These are phyloP conservation scores for Rhagonycha lutea DNA, from an alignment of 2,888 invertebrate genomes.

Conservation along the genomic window DNA sequence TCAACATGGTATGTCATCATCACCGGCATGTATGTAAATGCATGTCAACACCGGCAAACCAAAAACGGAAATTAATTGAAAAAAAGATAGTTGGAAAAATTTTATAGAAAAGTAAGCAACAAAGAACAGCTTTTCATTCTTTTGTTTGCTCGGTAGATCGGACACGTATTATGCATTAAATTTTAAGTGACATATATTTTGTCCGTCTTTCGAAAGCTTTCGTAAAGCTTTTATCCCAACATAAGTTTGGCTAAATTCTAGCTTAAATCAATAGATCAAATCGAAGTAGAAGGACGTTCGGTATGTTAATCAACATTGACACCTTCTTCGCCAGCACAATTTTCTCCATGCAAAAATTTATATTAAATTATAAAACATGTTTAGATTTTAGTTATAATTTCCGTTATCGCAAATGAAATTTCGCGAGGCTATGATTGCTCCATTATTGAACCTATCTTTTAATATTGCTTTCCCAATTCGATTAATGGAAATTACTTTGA, in stretches of 20 bases:
- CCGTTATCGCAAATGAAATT: conserved; percentile 5
- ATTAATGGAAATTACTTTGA: conserved; percentile 15
- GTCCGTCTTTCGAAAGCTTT: conserved; percentile 5
- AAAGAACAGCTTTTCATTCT: neutral
- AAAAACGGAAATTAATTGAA: neutral
- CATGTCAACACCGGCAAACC: neutral
- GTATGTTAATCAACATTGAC: conserved; percentile 20
- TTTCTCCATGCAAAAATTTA: conserved; percentile 10
- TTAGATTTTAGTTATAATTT: conserved; percentile 13
- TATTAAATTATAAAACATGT: conserved; percentile 11
- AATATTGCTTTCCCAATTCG: conserved; percentile 4
- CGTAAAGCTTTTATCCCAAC: conserved; percentile 9
- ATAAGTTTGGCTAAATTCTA: conserved; percentile 14
- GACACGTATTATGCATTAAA: neutral
- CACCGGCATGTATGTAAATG: neutral
- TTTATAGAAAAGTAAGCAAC: neutral
- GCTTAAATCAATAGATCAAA: conserved; percentile 11
- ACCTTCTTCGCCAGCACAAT: conserved; percentile 10
- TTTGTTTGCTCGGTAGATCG: neutral
- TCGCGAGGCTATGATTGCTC: neutral
- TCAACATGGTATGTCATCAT: neutral
- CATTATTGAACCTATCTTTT: conserved; percentile 6
- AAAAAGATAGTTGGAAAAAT: neutral
- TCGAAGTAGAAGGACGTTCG: conserved; percentile 9
- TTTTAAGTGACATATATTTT: conserved; percentile 1